These are phyloP conservation scores for Hemaris fuciformis DNA, from an alignment of 2,888 invertebrate species.

Conservation along the genomic window DNA sequence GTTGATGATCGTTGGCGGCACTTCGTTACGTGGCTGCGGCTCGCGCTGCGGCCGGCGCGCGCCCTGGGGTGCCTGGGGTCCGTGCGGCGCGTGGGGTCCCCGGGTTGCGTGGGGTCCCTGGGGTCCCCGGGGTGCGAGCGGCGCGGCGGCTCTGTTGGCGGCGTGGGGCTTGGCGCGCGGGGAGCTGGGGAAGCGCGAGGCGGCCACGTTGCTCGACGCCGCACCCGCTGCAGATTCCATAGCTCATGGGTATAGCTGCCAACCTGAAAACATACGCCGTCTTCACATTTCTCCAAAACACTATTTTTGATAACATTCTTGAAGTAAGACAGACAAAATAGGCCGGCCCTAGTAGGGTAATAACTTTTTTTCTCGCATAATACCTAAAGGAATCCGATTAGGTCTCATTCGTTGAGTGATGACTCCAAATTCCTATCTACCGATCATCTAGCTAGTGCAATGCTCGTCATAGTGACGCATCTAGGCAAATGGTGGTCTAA, in stretches of 20 bases:
- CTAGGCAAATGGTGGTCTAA: too few relatives aligned
- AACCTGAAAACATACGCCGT: constrained; percentile 32
- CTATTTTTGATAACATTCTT: neutral
- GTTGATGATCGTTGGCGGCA: neutral
- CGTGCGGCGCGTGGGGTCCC: neutral
- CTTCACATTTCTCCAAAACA: too few relatives aligned
- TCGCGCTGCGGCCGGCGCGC: neutral
- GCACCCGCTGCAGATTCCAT: constrained; percentile 40
- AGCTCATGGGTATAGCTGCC: constrained; percentile 40
- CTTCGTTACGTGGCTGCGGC: neutral
- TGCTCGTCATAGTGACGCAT: too few relatives aligned
- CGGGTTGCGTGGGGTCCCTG: too few relatives aligned
- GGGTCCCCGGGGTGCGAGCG: neutral
- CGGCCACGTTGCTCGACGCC: constrained; percentile 13
- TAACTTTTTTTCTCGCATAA: too few relatives aligned
- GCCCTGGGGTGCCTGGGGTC: neutral
- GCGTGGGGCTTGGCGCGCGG: neutral
- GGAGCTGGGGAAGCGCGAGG: constrained; percentile 12
- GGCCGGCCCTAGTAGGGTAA: too few relatives aligned
- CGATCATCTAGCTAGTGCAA: too few relatives aligned
- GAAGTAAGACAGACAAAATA: too few relatives aligned
- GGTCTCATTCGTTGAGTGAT: too few relatives aligned
- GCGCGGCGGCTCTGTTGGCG: neutral
- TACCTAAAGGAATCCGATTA: too few relatives aligned
- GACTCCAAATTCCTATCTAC: too few relatives aligned